Conservation (phyloP, 2,888 invertebrate species). For the Drosophila hamatofila region DNA sequence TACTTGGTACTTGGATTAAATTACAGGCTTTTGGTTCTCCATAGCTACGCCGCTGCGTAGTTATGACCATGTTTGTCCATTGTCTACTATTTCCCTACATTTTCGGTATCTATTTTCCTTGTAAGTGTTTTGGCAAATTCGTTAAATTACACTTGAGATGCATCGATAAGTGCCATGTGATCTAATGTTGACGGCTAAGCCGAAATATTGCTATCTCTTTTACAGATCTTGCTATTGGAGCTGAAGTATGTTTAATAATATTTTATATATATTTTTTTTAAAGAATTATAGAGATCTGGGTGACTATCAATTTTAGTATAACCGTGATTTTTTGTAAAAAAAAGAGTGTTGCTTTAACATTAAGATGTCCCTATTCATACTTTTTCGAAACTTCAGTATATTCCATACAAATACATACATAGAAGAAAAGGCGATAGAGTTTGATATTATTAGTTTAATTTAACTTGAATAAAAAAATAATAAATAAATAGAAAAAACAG, state of each 20-base stretch:
- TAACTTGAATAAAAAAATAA: no score
- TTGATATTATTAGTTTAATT: no score
- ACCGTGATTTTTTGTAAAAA: no score
- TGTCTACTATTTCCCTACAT: conserved; percentile 14
- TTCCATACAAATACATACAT: no score
- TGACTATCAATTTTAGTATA: no score
- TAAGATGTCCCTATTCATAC: no score
- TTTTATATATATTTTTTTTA: neutral
- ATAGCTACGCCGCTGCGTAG: conserved; percentile 39
- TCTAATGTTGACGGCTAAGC: conserved; percentile 33
- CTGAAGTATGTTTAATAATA: neutral
- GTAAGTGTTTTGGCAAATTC: conserved; percentile 72
- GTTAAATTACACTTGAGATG: conserved; percentile 73
- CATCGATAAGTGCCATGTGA: conserved; percentile 54
- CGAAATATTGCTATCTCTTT: neutral
- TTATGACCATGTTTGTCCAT: conserved; percentile 49
- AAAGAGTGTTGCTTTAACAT: no score
- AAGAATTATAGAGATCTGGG: no score
- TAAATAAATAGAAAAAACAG: no score
- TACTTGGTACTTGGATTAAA: conserved; percentile 54
- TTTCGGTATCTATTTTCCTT: conserved; percentile 21
- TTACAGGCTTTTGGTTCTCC: conserved; percentile 47
- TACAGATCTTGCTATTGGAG: neutral
- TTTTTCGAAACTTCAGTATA: no score
- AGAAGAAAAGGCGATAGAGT: no score